Conservation (phyloP, 92 coral and sea anemone genomes). For the Siderastrea radians region DNA sequence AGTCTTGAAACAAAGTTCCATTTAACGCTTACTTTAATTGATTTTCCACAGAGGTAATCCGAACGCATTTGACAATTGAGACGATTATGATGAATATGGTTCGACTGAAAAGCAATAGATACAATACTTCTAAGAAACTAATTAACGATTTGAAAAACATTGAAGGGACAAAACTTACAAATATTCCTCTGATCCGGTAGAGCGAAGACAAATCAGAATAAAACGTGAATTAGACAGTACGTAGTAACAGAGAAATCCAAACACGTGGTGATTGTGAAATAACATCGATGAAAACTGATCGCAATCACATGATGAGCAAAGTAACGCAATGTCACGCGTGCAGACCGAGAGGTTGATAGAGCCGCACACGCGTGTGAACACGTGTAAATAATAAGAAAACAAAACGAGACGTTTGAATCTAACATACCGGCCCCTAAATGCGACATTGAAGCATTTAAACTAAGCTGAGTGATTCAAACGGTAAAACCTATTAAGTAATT, state of each 20-base stretch:
- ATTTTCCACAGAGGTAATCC: constrained; percentile 11
- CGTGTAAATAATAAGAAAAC: not conserved
- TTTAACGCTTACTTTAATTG: too few relatives aligned
- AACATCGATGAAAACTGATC: not conserved
- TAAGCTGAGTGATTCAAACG: constrained; percentile 33
- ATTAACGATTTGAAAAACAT: not conserved
- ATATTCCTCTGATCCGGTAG: constrained; percentile 9
- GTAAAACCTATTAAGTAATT: not conserved
- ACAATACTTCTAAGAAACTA: constrained; percentile 1
- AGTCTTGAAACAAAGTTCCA: too few relatives aligned
- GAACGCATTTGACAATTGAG: not conserved
- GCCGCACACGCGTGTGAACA: not conserved
- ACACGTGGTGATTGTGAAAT: not conserved
- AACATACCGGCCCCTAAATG: constrained; percentile 49
- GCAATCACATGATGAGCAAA: not conserved
- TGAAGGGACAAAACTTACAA: not conserved
- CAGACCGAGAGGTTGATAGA: too few relatives aligned
- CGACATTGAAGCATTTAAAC: constrained; percentile 14
- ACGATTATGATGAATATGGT: constrained; percentile 1
- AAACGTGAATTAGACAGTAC: not conserved
- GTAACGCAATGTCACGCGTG: not conserved
- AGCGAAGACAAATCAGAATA: not conserved
- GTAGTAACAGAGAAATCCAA: not conserved
- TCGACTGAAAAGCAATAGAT: constrained; percentile 6
- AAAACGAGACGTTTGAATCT: not conserved